These are phyloP conservation scores for Apus apus DNA, from an alignment of 2,113 vertebrate species.

Conservation along the genomic window DNA sequence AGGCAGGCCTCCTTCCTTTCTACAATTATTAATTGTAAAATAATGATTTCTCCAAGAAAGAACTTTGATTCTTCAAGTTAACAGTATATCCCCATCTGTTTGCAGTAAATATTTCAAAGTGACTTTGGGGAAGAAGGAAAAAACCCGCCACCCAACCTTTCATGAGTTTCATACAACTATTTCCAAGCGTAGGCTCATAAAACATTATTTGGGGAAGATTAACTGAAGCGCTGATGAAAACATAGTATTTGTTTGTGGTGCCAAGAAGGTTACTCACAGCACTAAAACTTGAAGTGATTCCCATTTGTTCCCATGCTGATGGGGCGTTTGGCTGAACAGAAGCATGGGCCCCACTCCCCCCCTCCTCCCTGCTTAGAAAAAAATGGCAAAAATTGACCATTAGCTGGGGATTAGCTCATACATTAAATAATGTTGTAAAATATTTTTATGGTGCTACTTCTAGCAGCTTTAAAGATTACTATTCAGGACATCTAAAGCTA, in stretches of 20 bases:
- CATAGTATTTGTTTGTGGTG: neutral
- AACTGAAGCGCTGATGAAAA: constrained; percentile 14
- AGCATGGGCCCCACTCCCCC: neutral
- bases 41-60: neutral
- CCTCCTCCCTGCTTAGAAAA: neutral
- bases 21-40: neutral
- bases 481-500: constrained; percentile 51
- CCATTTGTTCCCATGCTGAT: neutral
- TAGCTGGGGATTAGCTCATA: constrained; percentile 52
- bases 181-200: neutral
- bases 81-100: neutral
- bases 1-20: neutral
- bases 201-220: constrained; percentile 5
- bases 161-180: neutral
- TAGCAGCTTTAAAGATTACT: constrained; percentile 23
- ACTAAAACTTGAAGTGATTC: neutral
- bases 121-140: neutral
- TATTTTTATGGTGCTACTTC: constrained; percentile 26
- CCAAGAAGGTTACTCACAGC: neutral
- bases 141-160: neutral
- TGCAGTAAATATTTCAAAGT: constrained; percentile 25
- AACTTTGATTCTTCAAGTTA: neutral
- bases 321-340: neutral
- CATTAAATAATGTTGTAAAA: constrained; percentile 38
- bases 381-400: constrained; percentile 35